phyloP scores from a whole-genome alignment of 2,113 vertebrate genomes.

The Megaptera novaeangliae region DNA sequence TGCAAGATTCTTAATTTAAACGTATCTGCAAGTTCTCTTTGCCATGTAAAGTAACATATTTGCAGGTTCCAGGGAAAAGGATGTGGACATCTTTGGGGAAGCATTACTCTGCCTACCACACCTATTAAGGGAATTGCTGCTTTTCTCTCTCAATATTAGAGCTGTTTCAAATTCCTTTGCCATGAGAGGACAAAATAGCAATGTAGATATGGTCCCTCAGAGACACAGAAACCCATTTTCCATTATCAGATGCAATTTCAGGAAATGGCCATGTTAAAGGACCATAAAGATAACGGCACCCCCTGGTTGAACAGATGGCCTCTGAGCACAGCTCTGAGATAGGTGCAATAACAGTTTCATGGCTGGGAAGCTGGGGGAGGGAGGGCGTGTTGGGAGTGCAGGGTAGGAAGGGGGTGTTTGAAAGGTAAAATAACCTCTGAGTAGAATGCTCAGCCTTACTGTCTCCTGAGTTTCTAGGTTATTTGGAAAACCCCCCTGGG shows the following conservation, averaged over 20 bases:
- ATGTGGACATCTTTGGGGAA: not conserved
- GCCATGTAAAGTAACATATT: not conserved
- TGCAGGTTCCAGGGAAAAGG: not conserved
- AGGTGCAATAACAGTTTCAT: not conserved
- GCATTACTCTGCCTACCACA: not conserved
- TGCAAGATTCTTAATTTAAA: not conserved
- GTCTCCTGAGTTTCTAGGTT: not conserved
- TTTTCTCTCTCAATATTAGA: not conserved
- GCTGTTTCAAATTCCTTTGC: constrained; percentile 20
- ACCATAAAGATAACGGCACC: not conserved
- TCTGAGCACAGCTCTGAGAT: accelerated
- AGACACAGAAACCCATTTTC: not conserved
- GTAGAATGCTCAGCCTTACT: not conserved
- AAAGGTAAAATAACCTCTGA: not conserved
- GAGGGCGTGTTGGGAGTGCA: not conserved
- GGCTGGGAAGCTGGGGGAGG: accelerated
- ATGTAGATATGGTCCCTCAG: not conserved
- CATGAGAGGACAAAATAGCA: not conserved
- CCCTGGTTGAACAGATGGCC: constrained; percentile 1
- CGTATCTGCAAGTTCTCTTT: not conserved
- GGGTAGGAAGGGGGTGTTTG: not conserved
- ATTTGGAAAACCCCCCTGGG: not conserved
- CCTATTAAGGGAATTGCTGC: not conserved
- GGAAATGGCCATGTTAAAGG: constrained; percentile 1
- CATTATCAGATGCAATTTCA: not conserved